Percentiles rank a stretch among this genome's conserved stretches.
Evolutionary conservation across 2,888 invertebrate genomes (phyloP).

Genomic region (Acrocyrtus sp.): DNA sequence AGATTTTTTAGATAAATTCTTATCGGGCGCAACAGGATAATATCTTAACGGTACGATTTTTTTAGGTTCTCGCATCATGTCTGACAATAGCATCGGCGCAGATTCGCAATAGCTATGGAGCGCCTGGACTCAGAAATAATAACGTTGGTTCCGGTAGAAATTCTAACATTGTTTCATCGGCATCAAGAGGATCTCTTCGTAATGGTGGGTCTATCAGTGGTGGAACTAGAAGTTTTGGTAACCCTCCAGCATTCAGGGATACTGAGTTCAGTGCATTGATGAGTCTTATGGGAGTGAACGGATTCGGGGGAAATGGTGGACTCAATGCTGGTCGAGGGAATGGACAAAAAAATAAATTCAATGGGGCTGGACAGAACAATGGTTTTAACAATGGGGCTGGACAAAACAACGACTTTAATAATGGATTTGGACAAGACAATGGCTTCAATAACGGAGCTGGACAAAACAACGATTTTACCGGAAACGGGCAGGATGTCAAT

Average conservation of each 20-base stretch:
- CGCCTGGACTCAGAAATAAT: not conserved
- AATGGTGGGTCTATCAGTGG: no score
- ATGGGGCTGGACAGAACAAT: no score
- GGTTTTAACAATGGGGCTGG: no score
- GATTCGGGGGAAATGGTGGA: slow-evolving; percentile 2
- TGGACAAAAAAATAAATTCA: not conserved
- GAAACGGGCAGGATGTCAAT: not conserved
- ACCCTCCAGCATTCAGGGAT: not conserved
- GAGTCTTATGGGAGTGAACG: not conserved
- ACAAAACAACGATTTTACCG: no score
- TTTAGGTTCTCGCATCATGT: slow-evolving; percentile 26
- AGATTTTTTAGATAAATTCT: no score
- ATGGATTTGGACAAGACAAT: not conserved
- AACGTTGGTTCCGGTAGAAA: not conserved
- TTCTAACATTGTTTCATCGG: not conserved
- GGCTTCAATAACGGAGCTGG: not conserved
- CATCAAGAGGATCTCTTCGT: no score
- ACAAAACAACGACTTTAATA: no score
- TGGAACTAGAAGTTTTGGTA: no score
- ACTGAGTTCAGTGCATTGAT: not conserved
- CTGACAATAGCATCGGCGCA: slow-evolving; percentile 24
- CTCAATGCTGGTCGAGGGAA: slow-evolving; percentile 1
- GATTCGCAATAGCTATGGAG: slow-evolving; percentile 8
- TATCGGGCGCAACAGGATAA: no score
- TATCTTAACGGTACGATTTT: no score